Evolutionary conservation across 2,113 vertebrate species (phyloP), one percentile per base, ranked within the genome.

Genomic region (Damaliscus lunatus): DNA sequence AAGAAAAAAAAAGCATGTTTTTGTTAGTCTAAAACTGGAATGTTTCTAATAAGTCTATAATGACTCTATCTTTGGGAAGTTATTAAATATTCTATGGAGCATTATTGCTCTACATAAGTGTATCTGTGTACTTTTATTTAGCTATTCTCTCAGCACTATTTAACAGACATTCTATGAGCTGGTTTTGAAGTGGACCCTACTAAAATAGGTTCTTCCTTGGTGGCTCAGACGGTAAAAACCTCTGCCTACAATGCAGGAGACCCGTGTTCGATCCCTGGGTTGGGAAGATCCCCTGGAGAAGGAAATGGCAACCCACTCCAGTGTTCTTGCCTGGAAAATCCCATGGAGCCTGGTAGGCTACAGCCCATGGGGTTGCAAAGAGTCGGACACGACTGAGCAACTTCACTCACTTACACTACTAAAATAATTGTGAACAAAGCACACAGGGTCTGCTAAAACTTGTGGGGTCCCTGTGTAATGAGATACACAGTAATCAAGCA

Each of bases 241-340:
- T 71, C n/a, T 71, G 67, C n/a, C 67, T 71, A 40, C 8, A 19
- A 23, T 71, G n/a, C 0, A 1, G 10, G 10, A 71, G 67, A 71
- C 10, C 19, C 3, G 3, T 0, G 4, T 71, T 40, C 3, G 3
- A 23, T 71, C 10, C n/a, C 67, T 40, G 19, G 5, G 1, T 23
- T 71, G n/a, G 67, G 19, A 40, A 71, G n/a, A 71, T 40, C 19
- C 19, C 10, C n/a, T 40, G 19, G 10, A 40, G 67, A 71, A 40
- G n/a, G 19, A 40, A 71, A 40, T 36, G n/a, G 19, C 67, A 71
- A 23, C n/a, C 4, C n/a, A 71, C n/a, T 71, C n/a, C 67, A 40
- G n/a, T 40, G n/a, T 40, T 23, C 64, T 71, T 71, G n/a, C 19
- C n/a, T 23, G n/a, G 64, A 71, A 71, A 71, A 71, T 71, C n/a